phyloP scores from a whole-genome alignment of 2,113 vertebrate genomes.

The Paramormyrops kingsleyae region DNA sequence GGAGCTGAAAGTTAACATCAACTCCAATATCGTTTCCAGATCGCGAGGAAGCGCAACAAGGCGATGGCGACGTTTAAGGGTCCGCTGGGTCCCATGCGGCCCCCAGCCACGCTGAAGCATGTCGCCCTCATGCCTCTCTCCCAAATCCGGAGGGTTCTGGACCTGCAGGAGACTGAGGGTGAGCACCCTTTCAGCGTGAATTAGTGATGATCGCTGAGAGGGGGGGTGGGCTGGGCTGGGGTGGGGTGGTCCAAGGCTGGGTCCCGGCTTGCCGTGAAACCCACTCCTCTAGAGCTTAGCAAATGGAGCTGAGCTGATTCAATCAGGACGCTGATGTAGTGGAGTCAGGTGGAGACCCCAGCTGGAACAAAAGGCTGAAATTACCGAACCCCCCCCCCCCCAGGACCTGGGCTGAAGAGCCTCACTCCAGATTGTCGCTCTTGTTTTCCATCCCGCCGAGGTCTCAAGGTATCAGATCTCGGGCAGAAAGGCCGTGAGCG shows the following conservation, averaged over 20 bases:
- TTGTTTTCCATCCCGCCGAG: background rate
- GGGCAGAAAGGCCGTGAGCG: background rate
- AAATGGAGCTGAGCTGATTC: background rate
- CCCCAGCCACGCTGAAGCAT: constrained; percentile 86
- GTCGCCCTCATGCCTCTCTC: constrained; percentile 92
- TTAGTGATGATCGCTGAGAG: no score
- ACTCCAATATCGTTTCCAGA: constrained; percentile 55
- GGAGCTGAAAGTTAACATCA: background rate
- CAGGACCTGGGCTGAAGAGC: background rate
- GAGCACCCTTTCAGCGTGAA: constrained; percentile 21
- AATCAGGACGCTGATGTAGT: background rate
- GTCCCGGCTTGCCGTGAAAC: background rate
- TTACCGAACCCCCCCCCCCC: background rate
- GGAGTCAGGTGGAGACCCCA: background rate
- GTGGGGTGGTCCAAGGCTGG: background rate
- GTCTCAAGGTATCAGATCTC: background rate
- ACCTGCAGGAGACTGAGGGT: constrained; percentile 95
- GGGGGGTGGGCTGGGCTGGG: no score
- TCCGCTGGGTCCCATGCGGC: constrained; percentile 79
- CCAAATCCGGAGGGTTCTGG: constrained; percentile 90
- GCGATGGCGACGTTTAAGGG: constrained; percentile 89
- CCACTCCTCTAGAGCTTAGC: background rate
- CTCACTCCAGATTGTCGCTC: background rate
- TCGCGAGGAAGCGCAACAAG: constrained; percentile 94
- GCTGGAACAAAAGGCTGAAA: background rate